These are phyloP conservation scores for Oostethus manadensis DNA, from an alignment of 2,113 vertebrate species.

Conservation along the genomic window DNA sequence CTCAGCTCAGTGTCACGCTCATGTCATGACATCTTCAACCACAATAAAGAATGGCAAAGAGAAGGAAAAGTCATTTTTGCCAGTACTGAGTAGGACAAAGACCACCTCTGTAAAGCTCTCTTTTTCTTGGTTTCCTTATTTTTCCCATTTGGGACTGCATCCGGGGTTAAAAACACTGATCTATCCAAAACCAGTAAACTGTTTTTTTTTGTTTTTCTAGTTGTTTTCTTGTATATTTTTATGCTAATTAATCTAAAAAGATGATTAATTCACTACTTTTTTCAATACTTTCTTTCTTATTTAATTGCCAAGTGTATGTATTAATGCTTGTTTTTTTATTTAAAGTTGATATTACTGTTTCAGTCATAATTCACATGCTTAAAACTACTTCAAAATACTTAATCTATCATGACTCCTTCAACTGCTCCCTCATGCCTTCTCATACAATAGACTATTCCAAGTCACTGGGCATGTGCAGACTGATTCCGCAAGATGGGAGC, in stretches of 20 bases:
- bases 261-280: not conserved
- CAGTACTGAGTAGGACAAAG: not conserved
- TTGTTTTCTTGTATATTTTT: no score
- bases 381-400: no score
- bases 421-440: no score
- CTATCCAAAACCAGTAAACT: not conserved
- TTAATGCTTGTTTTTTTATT: no score
- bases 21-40: not conserved
- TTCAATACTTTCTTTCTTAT: not conserved
- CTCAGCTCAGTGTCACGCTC: no score
- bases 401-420: no score
- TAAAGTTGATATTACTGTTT: not conserved
- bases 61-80: not conserved
- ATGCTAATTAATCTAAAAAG: no score
- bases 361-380: not conserved
- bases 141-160: not conserved
- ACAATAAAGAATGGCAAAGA: not conserved
- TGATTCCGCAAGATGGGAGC: no score
- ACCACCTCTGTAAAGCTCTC: not conserved
- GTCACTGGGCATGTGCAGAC: no score
- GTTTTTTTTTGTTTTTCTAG: not conserved
- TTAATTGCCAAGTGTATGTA: not conserved
- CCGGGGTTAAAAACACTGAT: not conserved
- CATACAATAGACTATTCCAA: no score
- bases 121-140: not conserved